Base-by-base conservation (phyloP, 2,888 invertebrate genomes). In the Trachelus iudaicus region DNA sequence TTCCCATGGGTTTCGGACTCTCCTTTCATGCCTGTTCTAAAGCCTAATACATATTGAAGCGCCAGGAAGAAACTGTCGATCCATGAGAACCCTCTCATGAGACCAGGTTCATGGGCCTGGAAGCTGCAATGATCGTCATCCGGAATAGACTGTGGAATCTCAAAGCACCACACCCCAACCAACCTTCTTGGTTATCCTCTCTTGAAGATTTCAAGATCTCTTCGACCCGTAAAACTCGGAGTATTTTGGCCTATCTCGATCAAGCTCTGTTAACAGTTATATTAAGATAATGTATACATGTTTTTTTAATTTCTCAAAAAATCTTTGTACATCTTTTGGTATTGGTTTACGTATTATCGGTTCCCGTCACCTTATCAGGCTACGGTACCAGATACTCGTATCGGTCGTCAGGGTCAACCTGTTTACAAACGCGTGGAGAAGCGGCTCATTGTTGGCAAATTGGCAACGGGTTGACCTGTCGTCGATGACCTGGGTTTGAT, bases 401-500 rank as follows among this genome's bases (percentile, higher is more conserved):
- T 56, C 23, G 40, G 40, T 56, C 40, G 23, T 23, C 23, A 85
- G 86, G 82, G 85, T 82, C 83, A 81, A 81, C 78, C 83, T 81
- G 85, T 87, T 86, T 87, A 84, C 83, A 83, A 78, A 81, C 80
- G 79, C 79, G 74, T 76, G 80, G 85, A 79, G 81, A 83, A 81
- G 77, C 79, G 79, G 75, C 35, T 73, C 83, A 85, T 83, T 85
- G 87, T 86, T 88, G 87, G 87, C 88, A 88, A 87, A 86, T 88
- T 86, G 88, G 86, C 85, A 85, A 86, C 87, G 84, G 86, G 84
- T 84, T 83, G 85, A 87, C 86, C 87, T 84, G 85, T 86, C 87
- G 85, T 80, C 87, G 83, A 88, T 88, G 87, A 86, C 85, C 87
- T 80, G 81, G 83, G 88, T 90, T 90, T 90, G 90, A 90, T 88